Conservation (phyloP, 2,888 invertebrate genomes). For the Helleia helle region DNA sequence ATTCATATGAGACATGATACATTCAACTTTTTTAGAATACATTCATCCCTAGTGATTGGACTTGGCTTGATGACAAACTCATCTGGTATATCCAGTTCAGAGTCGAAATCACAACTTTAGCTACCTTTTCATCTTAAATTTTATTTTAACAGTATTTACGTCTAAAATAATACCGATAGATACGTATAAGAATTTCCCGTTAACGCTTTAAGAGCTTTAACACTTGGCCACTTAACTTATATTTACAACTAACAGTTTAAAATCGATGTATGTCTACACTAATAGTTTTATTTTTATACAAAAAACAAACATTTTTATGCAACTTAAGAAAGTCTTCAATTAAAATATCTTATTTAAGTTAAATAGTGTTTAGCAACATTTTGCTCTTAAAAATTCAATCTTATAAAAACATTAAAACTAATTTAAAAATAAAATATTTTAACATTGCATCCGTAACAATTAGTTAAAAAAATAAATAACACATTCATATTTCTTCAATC, state of each 20-base stretch:
- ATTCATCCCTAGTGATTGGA: no score
- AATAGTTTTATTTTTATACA: constrained; percentile 5
- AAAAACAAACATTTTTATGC: not conserved
- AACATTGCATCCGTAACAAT: constrained; percentile 20
- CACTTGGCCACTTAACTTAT: no score
- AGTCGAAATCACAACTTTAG: no score
- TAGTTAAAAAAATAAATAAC: constrained; percentile 67
- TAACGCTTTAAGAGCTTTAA: no score
- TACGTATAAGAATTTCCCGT: no score
- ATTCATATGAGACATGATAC: no score
- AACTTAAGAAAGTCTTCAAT: not conserved
- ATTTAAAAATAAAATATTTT: constrained; percentile 16
- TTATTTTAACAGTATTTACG: no score
- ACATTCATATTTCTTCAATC: constrained; percentile 41
- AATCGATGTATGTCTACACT: not conserved
- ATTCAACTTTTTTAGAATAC: no score
- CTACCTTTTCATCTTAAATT: no score
- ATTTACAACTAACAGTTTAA: not conserved
- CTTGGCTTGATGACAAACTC: no score
- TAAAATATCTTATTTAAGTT: not conserved
- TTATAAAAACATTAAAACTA: not conserved
- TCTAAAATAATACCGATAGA: no score
- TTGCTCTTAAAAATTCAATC: not conserved
- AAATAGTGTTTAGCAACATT: constrained; percentile 5
- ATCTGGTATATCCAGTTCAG: no score